phyloP scores from a whole-genome alignment of 1,140 invertebrate genomes.

The Saccostrea cuccullata region DNA sequence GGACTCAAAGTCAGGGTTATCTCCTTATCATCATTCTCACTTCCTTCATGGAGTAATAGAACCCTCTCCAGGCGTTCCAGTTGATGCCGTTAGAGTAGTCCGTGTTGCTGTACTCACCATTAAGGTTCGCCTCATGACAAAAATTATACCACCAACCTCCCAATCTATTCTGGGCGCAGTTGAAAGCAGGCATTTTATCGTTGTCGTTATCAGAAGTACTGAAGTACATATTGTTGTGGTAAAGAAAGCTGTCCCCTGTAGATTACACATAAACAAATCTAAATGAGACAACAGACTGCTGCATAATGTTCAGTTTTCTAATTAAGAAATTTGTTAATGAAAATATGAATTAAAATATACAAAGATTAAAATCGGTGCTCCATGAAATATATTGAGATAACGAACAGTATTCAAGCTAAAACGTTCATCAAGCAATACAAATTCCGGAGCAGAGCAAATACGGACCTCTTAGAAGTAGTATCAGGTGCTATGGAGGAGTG shows the following conservation, averaged over 20 bases:
- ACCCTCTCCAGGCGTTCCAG: not conserved
- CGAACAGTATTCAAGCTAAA: too few species aligned
- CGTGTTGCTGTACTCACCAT: not conserved
- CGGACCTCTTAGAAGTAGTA: too few species aligned
- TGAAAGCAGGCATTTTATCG: conserved; percentile 81
- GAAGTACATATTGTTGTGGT: conserved; percentile 82
- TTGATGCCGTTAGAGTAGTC: not conserved
- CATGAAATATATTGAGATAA: too few species aligned
- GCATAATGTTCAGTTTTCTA: too few species aligned
- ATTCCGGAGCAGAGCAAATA: too few species aligned
- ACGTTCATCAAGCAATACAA: too few species aligned
- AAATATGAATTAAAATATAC: too few species aligned
- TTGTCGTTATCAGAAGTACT: conserved; percentile 82
- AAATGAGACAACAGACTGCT: too few species aligned
- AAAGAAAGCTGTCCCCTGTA: conserved; percentile 81
- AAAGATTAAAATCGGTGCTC: too few species aligned
- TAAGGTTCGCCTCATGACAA: conserved; percentile 7
- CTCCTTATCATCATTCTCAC: not conserved
- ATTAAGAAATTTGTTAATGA: too few species aligned
- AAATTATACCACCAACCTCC: conserved; percentile 3
- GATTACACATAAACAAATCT: not conserved
- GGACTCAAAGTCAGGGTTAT: too few species aligned
- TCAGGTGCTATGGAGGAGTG: too few species aligned
- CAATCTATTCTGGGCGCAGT: conserved; percentile 82
- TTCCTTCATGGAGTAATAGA: not conserved